These are phyloP conservation scores for Metacarcinus magister DNA, from an alignment of 2,888 invertebrate genomes.

Conservation along the genomic window DNA sequence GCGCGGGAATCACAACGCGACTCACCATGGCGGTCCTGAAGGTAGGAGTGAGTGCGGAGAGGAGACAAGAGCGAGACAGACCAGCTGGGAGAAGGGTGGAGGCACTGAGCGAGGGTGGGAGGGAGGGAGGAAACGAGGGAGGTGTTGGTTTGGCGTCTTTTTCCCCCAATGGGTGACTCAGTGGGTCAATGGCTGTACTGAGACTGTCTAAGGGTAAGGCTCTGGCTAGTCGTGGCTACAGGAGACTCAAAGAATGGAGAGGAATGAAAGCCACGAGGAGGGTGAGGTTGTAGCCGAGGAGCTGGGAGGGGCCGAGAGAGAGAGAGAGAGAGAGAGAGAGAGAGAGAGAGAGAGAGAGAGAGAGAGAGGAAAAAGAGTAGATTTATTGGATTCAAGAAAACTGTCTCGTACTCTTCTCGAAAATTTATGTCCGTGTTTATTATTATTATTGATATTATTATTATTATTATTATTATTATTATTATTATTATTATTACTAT, in stretches of 20 bases:
- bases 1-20: not conserved
- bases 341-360: not conserved
- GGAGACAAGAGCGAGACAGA: not conserved
- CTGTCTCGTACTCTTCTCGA: no score
- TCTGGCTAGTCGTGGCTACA: not conserved
- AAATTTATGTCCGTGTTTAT: no score
- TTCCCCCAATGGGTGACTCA: constrained; percentile 4
- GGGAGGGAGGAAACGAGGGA: constrained; percentile 10
- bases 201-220: not conserved
- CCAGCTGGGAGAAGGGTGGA: constrained; percentile 50
- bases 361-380: no score
- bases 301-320: constrained; percentile 7
- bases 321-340: constrained; percentile 29
- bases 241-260: not conserved
- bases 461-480: no score
- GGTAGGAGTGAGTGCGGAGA: constrained; percentile 1
- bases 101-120: constrained; percentile 6
- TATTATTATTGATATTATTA: no score
- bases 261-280: not conserved
- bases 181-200: constrained; percentile 42
- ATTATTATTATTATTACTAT: no score
- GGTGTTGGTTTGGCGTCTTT: constrained; percentile 27
- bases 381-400: no score
- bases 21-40: constrained; percentile 50
- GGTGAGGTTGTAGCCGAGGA: not conserved